These are phyloP conservation scores for Chloroclystis v-ata DNA, from an alignment of 2,888 invertebrate genomes.

Conservation along the genomic window DNA sequence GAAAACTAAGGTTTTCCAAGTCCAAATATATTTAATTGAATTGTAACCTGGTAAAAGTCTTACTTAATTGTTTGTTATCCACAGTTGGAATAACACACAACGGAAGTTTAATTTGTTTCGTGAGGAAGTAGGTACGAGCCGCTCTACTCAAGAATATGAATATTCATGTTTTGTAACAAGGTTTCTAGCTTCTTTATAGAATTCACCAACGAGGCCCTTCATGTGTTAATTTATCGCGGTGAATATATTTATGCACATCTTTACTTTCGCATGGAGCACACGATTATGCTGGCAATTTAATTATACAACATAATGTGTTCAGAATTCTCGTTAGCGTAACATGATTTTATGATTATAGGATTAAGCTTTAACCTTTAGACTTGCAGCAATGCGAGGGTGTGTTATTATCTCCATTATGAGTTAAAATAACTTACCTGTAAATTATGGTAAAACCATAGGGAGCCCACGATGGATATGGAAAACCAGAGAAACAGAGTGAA, in stretches of 20 bases:
- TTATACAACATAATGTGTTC: too few relatives aligned
- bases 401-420: too few relatives aligned
- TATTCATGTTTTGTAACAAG: constrained; percentile 38
- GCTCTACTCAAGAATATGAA: constrained; percentile 27
- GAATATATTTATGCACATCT: constrained; percentile 22
- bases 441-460: constrained; percentile 90
- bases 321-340: too few relatives aligned
- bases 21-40: constrained; percentile 17
- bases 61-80: constrained; percentile 23
- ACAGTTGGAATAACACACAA: constrained; percentile 17
- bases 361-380: too few relatives aligned
- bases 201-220: constrained; percentile 32
- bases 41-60: constrained; percentile 13
- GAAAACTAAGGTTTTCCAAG: too few relatives aligned
- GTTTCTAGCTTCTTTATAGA: constrained; percentile 35
- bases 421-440: constrained; percentile 81
- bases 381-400: too few relatives aligned
- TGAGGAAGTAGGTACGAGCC: constrained; percentile 27
- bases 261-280: not conserved
- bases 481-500: constrained; percentile 89
- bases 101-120: constrained; percentile 33
- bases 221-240: constrained; percentile 33
- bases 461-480: constrained; percentile 83
- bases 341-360: too few relatives aligned
- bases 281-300: constrained; percentile 4